A percentile compares a stretch with the other conserved stretches of the same genome.
Evolutionary conservation across 2,888 invertebrate genomes (phyloP).

Genomic region (Cremastinae sp.): DNA sequence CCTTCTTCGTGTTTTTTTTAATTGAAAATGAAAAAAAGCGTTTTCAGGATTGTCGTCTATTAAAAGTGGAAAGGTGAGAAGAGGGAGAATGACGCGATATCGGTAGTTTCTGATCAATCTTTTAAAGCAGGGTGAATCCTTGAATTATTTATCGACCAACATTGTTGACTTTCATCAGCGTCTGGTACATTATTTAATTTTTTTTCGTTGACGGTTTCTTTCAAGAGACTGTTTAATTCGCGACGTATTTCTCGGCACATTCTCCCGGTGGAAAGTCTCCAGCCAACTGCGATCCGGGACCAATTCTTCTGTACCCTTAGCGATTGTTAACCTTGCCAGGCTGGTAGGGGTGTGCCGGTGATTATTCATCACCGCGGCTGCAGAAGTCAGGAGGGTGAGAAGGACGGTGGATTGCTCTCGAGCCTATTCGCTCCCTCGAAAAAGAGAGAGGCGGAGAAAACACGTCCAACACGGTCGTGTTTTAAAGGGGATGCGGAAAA

Average conservation of each 20-base stretch:
- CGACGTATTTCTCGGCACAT: constrained; percentile 2
- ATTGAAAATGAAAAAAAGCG: too few relatives aligned
- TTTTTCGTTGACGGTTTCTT: too few relatives aligned
- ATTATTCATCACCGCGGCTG: constrained; percentile 72
- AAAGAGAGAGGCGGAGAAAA: constrained; percentile 51
- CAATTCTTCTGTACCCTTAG: constrained; percentile 43
- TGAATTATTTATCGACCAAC: too few relatives aligned
- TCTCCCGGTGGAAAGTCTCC: neutral
- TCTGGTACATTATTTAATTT: too few relatives aligned
- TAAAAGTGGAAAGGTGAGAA: too few relatives aligned
- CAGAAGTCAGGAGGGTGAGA: constrained; percentile 34
- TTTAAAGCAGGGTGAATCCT: too few relatives aligned
- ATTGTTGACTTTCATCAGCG: too few relatives aligned
- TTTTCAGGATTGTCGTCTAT: too few relatives aligned
- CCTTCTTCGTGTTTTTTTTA: too few relatives aligned
- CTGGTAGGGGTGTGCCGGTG: constrained; percentile 66
- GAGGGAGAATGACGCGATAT: too few relatives aligned
- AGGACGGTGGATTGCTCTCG: constrained; percentile 22
- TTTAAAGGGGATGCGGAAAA: neutral
- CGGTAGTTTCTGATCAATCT: too few relatives aligned
- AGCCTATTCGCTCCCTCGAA: neutral
- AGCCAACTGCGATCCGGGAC: neutral
- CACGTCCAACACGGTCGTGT: constrained; percentile 18
- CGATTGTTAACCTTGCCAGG: constrained; percentile 71
- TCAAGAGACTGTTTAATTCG: too few relatives aligned